phyloP scores from a whole-genome alignment of 2,113 vertebrate species.

The Podilymbus podiceps region DNA sequence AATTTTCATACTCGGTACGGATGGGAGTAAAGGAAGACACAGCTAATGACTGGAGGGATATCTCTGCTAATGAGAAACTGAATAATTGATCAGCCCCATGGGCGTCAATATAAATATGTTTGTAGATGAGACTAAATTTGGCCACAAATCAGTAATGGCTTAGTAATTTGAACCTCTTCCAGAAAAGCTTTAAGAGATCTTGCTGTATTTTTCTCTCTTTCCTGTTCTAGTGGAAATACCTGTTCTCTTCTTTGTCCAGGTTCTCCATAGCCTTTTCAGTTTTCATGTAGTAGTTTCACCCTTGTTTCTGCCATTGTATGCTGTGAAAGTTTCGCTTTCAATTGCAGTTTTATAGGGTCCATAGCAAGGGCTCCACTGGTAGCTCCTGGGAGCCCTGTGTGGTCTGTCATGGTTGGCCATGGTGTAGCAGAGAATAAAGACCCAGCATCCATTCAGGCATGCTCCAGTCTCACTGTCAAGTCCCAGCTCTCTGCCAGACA shows the following conservation, averaged over 20 bases:
- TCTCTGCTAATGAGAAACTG: neutral
- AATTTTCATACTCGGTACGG: neutral
- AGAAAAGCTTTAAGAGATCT: neutral
- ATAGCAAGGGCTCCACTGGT: neutral
- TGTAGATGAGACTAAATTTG: neutral
- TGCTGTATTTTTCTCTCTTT: neutral
- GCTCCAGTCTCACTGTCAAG: neutral
- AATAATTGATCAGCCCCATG: neutral
- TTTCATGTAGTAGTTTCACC: neutral
- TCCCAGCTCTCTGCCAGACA: neutral
- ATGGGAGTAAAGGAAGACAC: neutral
- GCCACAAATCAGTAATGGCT: neutral
- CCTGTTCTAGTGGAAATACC: fast-evolving
- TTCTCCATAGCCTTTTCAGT: neutral
- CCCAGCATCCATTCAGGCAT: neutral
- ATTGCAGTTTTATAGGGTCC: neutral
- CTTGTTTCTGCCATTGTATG: neutral
- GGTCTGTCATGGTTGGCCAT: neutral
- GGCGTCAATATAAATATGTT: neutral
- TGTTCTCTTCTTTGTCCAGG: neutral
- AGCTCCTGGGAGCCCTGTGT: neutral
- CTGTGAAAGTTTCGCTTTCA: neutral
- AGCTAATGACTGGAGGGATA: neutral
- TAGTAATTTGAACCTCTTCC: neutral
- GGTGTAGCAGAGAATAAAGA: neutral